These are phyloP conservation scores for Sebastes hopkinsi DNA, from an alignment of 2,797 vertebrate species.

Conservation along the genomic window DNA sequence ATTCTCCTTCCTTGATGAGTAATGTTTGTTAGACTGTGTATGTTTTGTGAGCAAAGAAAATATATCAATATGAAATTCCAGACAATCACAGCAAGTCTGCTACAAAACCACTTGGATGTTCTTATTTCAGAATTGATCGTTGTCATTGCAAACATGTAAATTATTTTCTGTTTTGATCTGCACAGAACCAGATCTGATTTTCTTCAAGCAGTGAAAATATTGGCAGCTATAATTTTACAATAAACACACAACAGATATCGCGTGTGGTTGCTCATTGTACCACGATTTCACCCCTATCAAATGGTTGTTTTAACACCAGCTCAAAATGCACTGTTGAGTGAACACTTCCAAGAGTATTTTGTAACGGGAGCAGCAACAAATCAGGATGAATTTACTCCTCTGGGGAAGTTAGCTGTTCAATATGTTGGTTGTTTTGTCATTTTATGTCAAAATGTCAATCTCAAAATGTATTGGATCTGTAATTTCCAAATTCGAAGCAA, in stretches of 20 bases:
- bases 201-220: background rate
- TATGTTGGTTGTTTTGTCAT: background rate
- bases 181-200: no score
- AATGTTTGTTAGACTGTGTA: background rate
- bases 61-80: background rate
- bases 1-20: background rate
- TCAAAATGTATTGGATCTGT: background rate
- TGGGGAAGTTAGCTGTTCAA: background rate
- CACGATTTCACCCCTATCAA: background rate
- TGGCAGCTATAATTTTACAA: background rate
- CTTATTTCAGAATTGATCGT: background rate
- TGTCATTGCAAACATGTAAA: background rate
- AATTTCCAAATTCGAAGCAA: background rate
- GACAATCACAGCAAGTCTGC: background rate
- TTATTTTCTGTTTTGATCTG: background rate
- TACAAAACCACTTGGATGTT: background rate
- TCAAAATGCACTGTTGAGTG: background rate
- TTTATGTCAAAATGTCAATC: background rate
- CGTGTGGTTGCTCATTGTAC: background rate
- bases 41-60: background rate
- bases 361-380: background rate
- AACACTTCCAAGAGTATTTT: background rate
- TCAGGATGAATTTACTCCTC: background rate
- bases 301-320: background rate
- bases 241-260: background rate